phyloP scores from a whole-genome alignment of 2,113 vertebrate species.

The Actenoides hombroni region DNA sequence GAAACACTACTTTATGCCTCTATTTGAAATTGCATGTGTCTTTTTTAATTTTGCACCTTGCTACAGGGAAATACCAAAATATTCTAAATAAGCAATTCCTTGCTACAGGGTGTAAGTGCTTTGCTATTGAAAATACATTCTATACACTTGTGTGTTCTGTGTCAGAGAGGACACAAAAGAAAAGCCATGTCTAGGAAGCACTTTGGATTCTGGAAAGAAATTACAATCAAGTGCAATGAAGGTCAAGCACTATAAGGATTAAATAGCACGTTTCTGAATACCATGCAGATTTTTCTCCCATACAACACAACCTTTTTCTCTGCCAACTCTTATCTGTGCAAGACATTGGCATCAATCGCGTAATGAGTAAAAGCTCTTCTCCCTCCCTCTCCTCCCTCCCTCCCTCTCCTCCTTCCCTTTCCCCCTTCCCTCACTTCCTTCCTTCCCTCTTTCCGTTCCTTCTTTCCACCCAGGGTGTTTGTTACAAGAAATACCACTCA shows the following conservation, averaged over 20 bases:
- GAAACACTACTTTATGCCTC: neutral
- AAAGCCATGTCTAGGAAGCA: neutral
- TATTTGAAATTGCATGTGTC: neutral
- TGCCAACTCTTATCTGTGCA: neutral
- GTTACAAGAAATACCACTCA: neutral
- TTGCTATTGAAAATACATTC: neutral
- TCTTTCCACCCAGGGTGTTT: neutral
- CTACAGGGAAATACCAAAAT: neutral
- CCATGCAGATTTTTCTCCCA: neutral
- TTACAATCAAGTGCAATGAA: neutral
- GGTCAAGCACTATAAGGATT: neutral
- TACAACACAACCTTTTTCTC: neutral
- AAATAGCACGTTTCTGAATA: neutral
- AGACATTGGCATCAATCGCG: neutral
- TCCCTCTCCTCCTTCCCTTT: neutral
- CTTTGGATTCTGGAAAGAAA: neutral
- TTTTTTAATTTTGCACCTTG: neutral
- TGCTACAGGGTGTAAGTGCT: neutral
- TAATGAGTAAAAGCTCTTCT: neutral
- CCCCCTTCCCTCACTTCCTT: too few species aligned
- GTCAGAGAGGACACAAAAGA: neutral
- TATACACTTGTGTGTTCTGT: neutral
- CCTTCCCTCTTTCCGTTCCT: too few species aligned
- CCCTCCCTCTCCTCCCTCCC: constrained; percentile 46
- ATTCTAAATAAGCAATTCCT: constrained; percentile 2